These are phyloP conservation scores for Drosophila histrio DNA, from an alignment of 2,888 invertebrate species.

Conservation along the genomic window DNA sequence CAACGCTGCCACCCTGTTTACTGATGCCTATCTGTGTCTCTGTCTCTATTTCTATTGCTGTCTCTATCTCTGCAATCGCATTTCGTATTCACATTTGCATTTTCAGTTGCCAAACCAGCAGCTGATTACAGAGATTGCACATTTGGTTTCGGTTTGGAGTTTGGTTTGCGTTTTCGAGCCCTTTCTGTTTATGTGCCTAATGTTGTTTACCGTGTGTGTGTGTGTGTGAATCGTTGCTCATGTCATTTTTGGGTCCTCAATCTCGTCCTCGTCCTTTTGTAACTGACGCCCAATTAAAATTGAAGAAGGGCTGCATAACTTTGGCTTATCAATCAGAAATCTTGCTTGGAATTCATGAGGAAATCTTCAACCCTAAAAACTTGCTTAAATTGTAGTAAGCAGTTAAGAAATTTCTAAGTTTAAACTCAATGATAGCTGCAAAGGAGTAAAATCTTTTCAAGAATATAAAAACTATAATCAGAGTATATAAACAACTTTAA, in stretches of 20 bases:
- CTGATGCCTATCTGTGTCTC: conserved; percentile 23
- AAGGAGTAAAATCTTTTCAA: too few species aligned
- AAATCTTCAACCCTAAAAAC: too few species aligned
- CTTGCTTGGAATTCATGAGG: too few species aligned
- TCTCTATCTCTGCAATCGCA: conserved; percentile 23
- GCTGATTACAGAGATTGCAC: conserved; percentile 47
- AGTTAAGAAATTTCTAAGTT: too few species aligned
- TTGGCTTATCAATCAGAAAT: neutral
- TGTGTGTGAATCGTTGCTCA: conserved; percentile 3
- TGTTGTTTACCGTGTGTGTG: conserved; percentile 14
- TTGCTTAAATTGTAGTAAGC: too few species aligned
- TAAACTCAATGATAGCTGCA: too few species aligned
- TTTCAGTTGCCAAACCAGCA: conserved; percentile 29
- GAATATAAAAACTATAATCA: too few species aligned
- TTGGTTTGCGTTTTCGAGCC: neutral
- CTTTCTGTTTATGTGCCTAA: conserved; percentile 13
- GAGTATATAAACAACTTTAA: too few species aligned
- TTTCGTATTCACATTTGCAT: conserved; percentile 30
- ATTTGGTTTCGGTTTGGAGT: conserved; percentile 19
- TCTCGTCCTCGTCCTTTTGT: neutral
- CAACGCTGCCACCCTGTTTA: conserved; percentile 25
- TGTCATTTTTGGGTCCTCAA: conserved; percentile 6
- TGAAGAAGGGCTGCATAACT: neutral
- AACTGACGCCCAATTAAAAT: neutral
- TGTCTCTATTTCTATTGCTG: neutral